These are phyloP conservation scores for Cheilosia variabilis DNA, from an alignment of 2,888 invertebrate genomes.

Conservation along the genomic window DNA sequence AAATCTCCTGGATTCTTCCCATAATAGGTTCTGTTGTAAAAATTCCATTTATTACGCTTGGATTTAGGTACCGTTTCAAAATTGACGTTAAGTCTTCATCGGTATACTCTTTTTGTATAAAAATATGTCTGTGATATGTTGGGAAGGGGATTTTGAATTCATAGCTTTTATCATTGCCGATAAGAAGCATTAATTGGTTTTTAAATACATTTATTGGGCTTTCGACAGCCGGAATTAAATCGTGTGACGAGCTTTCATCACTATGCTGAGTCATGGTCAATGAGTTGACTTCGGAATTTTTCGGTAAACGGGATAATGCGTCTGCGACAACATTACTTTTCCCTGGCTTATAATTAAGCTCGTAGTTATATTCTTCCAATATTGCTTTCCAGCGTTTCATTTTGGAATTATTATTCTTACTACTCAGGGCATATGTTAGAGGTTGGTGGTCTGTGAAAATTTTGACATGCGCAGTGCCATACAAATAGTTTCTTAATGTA, in stretches of 20 bases:
- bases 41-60: constrained; percentile 20
- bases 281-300: constrained; percentile 17
- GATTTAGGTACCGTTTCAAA: neutral
- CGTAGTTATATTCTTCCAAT: no score
- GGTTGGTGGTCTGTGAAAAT: no score
- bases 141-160: constrained; percentile 25
- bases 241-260: constrained; percentile 30
- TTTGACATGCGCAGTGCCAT: no score
- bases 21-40: constrained; percentile 16
- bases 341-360: constrained; percentile 17
- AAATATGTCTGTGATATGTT: constrained; percentile 27
- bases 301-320: constrained; percentile 28
- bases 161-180: neutral
- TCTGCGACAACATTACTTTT: constrained; percentile 53
- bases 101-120: neutral
- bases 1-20: constrained; percentile 25
- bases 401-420: no score
- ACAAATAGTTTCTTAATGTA: no score
- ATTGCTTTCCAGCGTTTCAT: no score
- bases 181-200: constrained; percentile 8
- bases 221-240: constrained; percentile 22
- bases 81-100: constrained; percentile 8
- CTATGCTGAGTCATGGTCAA: constrained; percentile 27
- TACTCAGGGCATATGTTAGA: no score
- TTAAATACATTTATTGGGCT: constrained; percentile 40